Conservation (phyloP, 1,140 invertebrate species). For the Melanaphis sacchari region DNA sequence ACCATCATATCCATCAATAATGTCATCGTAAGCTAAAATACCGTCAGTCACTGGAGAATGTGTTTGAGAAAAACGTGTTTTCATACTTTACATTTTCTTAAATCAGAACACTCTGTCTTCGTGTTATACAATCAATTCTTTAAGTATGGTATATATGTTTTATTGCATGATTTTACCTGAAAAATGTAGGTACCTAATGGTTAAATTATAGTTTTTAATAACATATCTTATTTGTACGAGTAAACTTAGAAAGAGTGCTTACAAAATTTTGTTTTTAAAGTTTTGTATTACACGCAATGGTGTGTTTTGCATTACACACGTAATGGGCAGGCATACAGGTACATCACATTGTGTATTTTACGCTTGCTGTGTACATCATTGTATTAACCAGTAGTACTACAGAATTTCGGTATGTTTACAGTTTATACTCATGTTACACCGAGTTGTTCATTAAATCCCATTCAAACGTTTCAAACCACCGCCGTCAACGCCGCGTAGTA, state of each 20-base stretch:
- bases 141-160: not conserved
- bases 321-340: not conserved
- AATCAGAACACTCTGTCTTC: not conserved
- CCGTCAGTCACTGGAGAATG: not conserved
- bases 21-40: not conserved
- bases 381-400: not conserved
- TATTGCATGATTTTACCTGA: not conserved
- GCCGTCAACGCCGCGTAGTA: not conserved
- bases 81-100: not conserved
- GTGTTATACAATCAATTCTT: not conserved
- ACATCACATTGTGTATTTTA: not conserved
- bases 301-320: not conserved
- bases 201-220: not conserved
- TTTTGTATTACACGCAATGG: not conserved
- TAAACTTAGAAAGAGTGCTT: not conserved
- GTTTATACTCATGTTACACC: not conserved
- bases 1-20: too few relatives aligned
- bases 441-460: constrained; percentile 23
- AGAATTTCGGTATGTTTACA: not conserved
- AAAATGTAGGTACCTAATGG: not conserved
- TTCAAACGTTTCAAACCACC: constrained; percentile 15
- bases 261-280: not conserved
- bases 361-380: not conserved
- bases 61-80: not conserved
- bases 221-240: not conserved